Percentiles rank a stretch among this genome's conserved stretches.
These are phyloP conservation scores for Drosophila tropicalis DNA, from an alignment of 1,140 invertebrate genomes.

Conservation along the genomic window DNA sequence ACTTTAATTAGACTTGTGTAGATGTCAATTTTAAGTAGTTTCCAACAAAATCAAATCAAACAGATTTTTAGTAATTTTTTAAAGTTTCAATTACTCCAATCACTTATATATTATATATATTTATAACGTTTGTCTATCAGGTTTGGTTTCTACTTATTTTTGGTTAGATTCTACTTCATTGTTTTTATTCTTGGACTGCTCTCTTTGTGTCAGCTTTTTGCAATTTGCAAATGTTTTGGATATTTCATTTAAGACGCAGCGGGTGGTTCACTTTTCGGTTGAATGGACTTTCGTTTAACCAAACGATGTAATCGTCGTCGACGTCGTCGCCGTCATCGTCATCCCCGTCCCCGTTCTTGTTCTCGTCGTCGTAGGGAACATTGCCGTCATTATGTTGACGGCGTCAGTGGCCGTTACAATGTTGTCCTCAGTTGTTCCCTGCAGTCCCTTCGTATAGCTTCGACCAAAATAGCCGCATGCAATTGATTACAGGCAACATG, in stretches of 20 bases:
- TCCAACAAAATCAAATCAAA: too few species aligned
- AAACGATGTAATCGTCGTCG: neutral
- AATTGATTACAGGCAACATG: slow-evolving; percentile 7
- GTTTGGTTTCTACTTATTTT: neutral
- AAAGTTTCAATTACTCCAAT: too few species aligned
- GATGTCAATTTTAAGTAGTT: too few species aligned
- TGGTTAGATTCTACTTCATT: neutral
- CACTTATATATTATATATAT: too few species aligned
- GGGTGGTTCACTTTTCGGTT: neutral
- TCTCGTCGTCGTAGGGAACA: neutral
- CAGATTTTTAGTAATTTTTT: too few species aligned
- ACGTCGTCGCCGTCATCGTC: too few species aligned
- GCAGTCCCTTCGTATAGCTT: neutral
- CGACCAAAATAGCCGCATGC: slow-evolving; percentile 13
- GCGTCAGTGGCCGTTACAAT: slow-evolving; percentile 6
- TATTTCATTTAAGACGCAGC: slow-evolving; percentile 6
- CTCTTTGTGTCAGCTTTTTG: neutral
- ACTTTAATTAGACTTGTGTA: too few species aligned
- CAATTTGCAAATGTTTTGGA: neutral
- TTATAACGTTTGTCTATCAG: too few species aligned
- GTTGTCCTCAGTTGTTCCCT: neutral
- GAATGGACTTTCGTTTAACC: slow-evolving; percentile 3
- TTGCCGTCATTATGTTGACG: slow-evolving; percentile 5
- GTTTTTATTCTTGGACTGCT: neutral
- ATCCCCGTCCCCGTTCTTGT: too few species aligned